Conservation (phyloP, 2,888 invertebrate species). For the Eustalomyia histrio region DNA sequence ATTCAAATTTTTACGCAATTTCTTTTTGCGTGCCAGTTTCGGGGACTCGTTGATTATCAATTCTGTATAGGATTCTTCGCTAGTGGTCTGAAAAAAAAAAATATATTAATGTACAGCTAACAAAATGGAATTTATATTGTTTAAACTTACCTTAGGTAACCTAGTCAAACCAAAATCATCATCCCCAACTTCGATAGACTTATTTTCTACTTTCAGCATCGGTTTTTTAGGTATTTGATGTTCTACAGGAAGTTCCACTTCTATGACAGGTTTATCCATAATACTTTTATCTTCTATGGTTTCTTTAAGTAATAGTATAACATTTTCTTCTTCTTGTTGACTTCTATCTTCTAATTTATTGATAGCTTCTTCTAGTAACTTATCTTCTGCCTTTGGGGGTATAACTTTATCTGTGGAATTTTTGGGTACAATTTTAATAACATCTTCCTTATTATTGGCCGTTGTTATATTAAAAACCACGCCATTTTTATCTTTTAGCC, state of each 20-base stretch:
- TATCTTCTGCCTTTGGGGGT: slow-evolving; percentile 69
- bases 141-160: slow-evolving; percentile 45
- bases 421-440: slow-evolving; percentile 61
- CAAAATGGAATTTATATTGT: background rate
- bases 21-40: slow-evolving; percentile 75
- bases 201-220: background rate
- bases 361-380: slow-evolving; percentile 72
- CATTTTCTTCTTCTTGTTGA: background rate
- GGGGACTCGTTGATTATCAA: slow-evolving; percentile 64
- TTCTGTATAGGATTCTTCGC: slow-evolving; percentile 73
- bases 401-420: slow-evolving; percentile 62
- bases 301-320: slow-evolving; percentile 35
- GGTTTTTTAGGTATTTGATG: slow-evolving; percentile 1
- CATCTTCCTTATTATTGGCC: slow-evolving; percentile 65
- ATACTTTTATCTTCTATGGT: slow-evolving; percentile 7
- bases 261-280: slow-evolving; percentile 27
- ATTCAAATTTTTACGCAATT: slow-evolving; percentile 72
- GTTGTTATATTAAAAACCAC: slow-evolving; percentile 72
- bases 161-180: slow-evolving; percentile 56
- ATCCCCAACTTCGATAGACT: background rate
- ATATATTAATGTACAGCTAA: background rate
- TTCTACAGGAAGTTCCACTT: slow-evolving; percentile 48
- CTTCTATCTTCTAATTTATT: slow-evolving; percentile 67
- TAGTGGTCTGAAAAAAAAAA: slow-evolving; percentile 69
- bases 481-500: slow-evolving; percentile 74